A percentile compares a stretch with the other conserved stretches of the same genome.
Evolutionary conservation across 2,797 vertebrate genomes (phyloP).

Genomic region (Linurgus olivaceus): DNA sequence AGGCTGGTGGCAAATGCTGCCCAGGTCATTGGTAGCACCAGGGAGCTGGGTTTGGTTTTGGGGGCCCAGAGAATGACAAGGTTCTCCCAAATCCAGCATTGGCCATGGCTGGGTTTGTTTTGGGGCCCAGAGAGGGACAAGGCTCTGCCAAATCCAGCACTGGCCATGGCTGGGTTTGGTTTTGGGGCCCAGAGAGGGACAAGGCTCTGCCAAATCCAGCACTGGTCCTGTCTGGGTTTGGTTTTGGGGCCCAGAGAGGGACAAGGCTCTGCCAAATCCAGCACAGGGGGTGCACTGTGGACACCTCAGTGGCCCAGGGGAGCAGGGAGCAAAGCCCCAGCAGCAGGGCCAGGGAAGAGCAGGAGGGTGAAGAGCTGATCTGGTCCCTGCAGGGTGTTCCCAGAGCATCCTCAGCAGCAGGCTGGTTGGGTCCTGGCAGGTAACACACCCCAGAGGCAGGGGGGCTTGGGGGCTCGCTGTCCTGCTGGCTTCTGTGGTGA

Average conservation of each 20-base stretch:
- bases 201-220: too few relatives aligned
- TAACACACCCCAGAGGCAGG: background rate
- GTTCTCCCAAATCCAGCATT: background rate
- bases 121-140: too few relatives aligned
- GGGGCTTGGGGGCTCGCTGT: background rate
- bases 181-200: fast-evolving
- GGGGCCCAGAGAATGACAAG: background rate
- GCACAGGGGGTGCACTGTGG: too few relatives aligned
- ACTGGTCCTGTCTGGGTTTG: too few relatives aligned
- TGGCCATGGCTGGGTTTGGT: too few relatives aligned
- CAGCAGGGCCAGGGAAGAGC: too few relatives aligned
- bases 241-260: too few relatives aligned
- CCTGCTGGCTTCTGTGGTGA: fast-evolving
- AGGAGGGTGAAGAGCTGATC: fast-evolving
- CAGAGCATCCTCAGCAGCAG: background rate
- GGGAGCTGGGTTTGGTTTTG: background rate
- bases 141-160: too few relatives aligned
- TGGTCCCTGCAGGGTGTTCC: fast-evolving
- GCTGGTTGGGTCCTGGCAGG: fast-evolving
- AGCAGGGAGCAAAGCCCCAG: too few relatives aligned
- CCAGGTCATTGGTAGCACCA: fast-evolving
- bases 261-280: background rate
- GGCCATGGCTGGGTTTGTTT: too few relatives aligned
- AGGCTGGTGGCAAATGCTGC: background rate
- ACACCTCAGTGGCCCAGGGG: too few relatives aligned